A percentile compares a stretch with the other conserved stretches of the same genome.
phyloP scores from a whole-genome alignment of 2,113 vertebrate genomes.

The Rhinolophus ferrumequinum region DNA sequence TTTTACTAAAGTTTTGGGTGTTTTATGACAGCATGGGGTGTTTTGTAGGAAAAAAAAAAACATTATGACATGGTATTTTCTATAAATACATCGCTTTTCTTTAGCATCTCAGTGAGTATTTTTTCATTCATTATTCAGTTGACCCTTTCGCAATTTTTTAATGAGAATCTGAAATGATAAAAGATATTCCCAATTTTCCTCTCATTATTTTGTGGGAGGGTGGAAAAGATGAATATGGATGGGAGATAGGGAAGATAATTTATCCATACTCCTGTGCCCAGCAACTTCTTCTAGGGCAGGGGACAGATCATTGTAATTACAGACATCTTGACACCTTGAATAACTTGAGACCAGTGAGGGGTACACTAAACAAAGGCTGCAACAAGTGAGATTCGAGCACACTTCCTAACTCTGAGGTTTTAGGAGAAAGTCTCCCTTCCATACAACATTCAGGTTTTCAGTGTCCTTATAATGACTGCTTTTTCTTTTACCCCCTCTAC shows the following conservation, averaged over 20 bases:
- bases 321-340: not conserved
- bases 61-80: not conserved
- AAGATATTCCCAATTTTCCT: not conserved
- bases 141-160: not conserved
- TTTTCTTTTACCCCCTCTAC: not conserved
- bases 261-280: not conserved
- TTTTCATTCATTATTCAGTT: slow-evolving; percentile 40
- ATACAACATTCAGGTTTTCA: not conserved
- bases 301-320: not conserved
- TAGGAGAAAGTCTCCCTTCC: not conserved
- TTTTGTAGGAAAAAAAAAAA: slow-evolving; percentile 49
- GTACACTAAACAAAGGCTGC: not conserved
- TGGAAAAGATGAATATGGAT: not conserved
- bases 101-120: not conserved
- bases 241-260: not conserved
- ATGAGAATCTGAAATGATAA: not conserved
- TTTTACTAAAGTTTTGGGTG: not conserved
- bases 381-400: not conserved
- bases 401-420: not conserved
- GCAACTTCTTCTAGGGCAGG: not conserved
- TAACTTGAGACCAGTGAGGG: not conserved
- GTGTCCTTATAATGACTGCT: not conserved
- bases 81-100: slow-evolving; percentile 51
- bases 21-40: not conserved
- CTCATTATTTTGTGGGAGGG: not conserved